Evolutionary conservation across 2,797 vertebrate genomes (phyloP), one percentile per base, ranked within the genome.

Genomic region (Loris lydekkerianus): DNA sequence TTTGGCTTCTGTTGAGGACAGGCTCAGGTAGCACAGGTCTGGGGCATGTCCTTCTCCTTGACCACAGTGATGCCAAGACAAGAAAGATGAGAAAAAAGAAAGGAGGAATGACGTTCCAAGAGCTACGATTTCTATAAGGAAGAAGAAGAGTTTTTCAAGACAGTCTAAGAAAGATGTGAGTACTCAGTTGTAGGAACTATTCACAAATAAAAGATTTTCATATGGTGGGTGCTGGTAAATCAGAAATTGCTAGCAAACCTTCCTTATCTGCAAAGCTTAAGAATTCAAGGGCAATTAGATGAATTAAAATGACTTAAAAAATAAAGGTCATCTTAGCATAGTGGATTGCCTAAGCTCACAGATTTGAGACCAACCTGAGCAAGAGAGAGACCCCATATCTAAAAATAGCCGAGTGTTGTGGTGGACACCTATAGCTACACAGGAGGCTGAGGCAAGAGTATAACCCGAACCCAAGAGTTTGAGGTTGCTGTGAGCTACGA

Each of bases 171-270:
- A 95, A 84, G 2, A 21, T 49, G 4, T 23, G 29, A 83, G 15
- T 17, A n/a, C 10, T 2, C 61, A 37, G 17, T 67, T 73, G 20
- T 21, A 93, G 88, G 13, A 86, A 25, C 17, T 61, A 7, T 63
- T 92, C 21, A 10, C 73, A 89, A 93, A 86, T 53, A 86, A 58
- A 87, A 27, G 31, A 65, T 72, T 70, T 91, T 73, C n/a, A n/a
- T 10, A 56, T 95, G 5, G 10, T 76, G 14, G 17, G 43, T 75
- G 29, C 5, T 84, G 11, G n/a, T 37, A 53, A 89, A 11, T 86
- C 60, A 60, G 60, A 91, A 81, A 80, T 70, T 69, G 1, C n/a
- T 23, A 15, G 53, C 20, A 96, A 96, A 92, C 70, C 14, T 10
- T 90, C 34, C 34, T 34, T 43, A 5, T 13, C n/a, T 29, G 58